Percentiles rank a stretch among this genome's conserved stretches.
Conservation (phyloP, 2,888 invertebrate species). For the Parnassius apollo region DNA sequence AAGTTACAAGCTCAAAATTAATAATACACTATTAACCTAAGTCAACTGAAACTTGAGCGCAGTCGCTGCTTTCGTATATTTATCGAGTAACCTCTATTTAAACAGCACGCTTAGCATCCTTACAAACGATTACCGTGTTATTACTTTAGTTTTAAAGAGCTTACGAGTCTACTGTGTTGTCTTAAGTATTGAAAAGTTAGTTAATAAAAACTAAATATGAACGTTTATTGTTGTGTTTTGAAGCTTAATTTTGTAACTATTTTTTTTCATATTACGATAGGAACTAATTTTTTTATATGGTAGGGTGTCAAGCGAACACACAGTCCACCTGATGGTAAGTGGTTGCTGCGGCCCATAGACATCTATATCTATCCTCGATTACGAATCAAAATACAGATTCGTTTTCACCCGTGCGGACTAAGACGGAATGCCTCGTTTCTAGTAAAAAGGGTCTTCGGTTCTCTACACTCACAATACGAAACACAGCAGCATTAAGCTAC, state of each 20-base stretch:
- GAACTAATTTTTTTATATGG: too few species aligned
- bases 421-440: too few species aligned
- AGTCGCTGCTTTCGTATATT: constrained; percentile 16
- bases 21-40: constrained; percentile 24
- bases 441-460: too few species aligned
- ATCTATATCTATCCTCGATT: too few species aligned
- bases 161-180: constrained; percentile 1
- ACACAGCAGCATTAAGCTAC: too few species aligned
- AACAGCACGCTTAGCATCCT: constrained; percentile 12
- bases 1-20: constrained; percentile 23
- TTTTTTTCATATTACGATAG: too few species aligned
- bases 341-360: too few species aligned
- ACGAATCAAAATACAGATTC: too few species aligned
- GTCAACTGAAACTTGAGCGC: constrained; percentile 10
- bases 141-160: constrained; percentile 22
- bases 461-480: too few species aligned
- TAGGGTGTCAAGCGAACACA: too few species aligned
- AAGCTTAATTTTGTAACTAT: background rate
- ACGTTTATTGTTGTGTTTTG: background rate
- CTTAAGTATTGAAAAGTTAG: constrained; percentile 8
- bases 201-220: constrained; percentile 8
- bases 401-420: too few species aligned
- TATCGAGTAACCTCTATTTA: constrained; percentile 14
- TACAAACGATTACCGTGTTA: constrained; percentile 11
- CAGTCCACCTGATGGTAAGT: too few species aligned